A percentile compares a stretch with the other conserved stretches of the same genome.
Evolutionary conservation across 1,140 invertebrate species (phyloP).

Genomic region (Cyrtorhinus lividipennis): DNA sequence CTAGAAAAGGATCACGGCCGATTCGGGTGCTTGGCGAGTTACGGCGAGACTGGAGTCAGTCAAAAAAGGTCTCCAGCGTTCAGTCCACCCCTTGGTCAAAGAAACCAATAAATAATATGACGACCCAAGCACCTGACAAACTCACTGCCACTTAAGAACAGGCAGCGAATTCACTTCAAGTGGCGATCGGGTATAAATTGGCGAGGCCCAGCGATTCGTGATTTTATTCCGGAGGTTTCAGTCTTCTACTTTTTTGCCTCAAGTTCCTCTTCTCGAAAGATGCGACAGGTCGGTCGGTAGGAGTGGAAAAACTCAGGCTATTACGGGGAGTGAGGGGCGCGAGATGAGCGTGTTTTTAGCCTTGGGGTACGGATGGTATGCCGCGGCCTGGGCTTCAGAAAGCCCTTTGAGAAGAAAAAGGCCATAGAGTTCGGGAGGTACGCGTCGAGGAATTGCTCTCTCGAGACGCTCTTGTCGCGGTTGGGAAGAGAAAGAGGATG

Average conservation of each 20-base stretch:
- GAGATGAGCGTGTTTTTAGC: not conserved
- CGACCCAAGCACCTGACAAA: not conserved
- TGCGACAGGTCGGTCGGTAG: not conserved
- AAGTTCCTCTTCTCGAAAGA: not conserved
- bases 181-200: constrained; percentile 12
- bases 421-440: not conserved
- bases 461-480: not conserved
- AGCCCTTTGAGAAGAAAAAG: not conserved
- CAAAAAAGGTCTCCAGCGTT: not conserved
- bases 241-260: not conserved
- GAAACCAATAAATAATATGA: constrained; percentile 2
- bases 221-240: not conserved
- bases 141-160: constrained; percentile 8
- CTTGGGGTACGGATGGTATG: not conserved
- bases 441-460: not conserved
- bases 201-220: not conserved
- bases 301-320: not conserved
- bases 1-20: not conserved
- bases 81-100: not conserved
- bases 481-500: not conserved
- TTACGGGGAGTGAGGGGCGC: not conserved
- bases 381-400: not conserved
- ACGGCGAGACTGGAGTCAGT: not conserved
- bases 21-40: not conserved
- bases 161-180: constrained; percentile 8